Base-by-base conservation (phyloP, 2,113 vertebrate genomes). In the Suncus etruscus region DNA sequence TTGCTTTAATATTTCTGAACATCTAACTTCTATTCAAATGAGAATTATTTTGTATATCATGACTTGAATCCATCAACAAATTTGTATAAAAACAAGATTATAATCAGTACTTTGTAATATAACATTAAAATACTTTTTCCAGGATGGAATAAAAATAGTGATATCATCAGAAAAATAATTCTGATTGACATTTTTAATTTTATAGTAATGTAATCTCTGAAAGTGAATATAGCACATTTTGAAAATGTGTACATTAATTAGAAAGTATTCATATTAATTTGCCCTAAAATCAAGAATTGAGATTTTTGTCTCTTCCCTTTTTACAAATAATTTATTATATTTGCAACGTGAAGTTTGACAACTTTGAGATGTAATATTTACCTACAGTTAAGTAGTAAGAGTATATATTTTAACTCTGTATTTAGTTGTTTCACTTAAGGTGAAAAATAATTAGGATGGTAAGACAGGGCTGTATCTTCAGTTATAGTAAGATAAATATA, bases 141-240 rank as follows among this genome's bases (percentile, higher is more conserved):
- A 15, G 47, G 4, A 8, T 80, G 22, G 73, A 63, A 94, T 78
- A 86, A 6, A 82, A 73, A 65, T 61, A 90, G 72, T 22, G 4
- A 84, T 39, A 90, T 69, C 8, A 27, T 3, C 1, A 69, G 48
- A 81, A 15, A 91, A 93, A 69, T n/a, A 15, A 0, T 66, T 83
- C 0, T 16, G 84, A 61, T 72, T 86, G 0, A 12, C 0, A 84
- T 73, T 20, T 78, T 83, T 83, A 0, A 12, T 89, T 63, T 94
- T 96, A 29, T 11, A 72, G 29, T 70, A 84, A 73, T 15, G 93
- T 29, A 75, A 79, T 31, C 31, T 39, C 45, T 68, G 54, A 92
- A 96, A 51, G 80, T 80, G 92, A 88, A 96, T 75, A 22, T 27
- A 89, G n/a, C 10, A 83, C 50, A 94, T 91, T 83, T 83, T 93